A percentile compares a stretch with the other conserved stretches of the same genome.
phyloP scores from a whole-genome alignment of 2,888 invertebrate genomes.

The Teleogryllus oceanicus region DNA sequence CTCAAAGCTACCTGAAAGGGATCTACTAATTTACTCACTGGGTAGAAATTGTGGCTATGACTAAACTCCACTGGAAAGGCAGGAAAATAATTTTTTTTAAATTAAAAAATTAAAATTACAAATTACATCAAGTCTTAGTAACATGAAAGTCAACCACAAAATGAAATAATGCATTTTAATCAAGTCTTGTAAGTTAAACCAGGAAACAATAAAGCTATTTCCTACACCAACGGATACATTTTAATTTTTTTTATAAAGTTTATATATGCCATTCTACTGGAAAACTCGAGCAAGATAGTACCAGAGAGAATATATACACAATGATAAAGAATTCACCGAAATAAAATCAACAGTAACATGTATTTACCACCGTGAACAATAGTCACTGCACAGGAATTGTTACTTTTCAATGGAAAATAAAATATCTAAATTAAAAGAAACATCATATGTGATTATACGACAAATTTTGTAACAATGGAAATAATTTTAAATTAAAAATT shows the following conservation, averaged over 20 bases:
- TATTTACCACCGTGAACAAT: background rate
- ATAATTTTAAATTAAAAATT: no score
- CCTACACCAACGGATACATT: slow-evolving; percentile 18
- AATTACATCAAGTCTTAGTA: background rate
- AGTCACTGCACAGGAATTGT: no score
- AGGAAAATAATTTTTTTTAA: background rate
- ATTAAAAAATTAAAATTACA: no score
- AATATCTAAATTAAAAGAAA: no score
- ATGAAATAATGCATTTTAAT: slow-evolving; percentile 1
- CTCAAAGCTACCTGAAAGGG: background rate
- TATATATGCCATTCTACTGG: background rate
- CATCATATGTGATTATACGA: no score
- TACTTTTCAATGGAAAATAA: no score
- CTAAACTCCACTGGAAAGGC: slow-evolving; percentile 1
- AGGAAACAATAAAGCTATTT: background rate
- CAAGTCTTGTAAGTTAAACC: background rate
- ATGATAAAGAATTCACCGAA: background rate
- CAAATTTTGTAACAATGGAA: no score
- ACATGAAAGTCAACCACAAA: slow-evolving; percentile 1
- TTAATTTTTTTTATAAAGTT: background rate
- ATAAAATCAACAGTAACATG: slow-evolving; percentile 1
- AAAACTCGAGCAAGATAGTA: slow-evolving; percentile 4
- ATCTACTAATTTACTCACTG: background rate
- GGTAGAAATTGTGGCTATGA: slow-evolving; percentile 2
- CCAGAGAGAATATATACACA: slow-evolving; percentile 18